Percentiles rank a stretch among this genome's conserved stretches.
phyloP scores from a whole-genome alignment of 2,888 invertebrate species.

The Blomia tropicalis region DNA sequence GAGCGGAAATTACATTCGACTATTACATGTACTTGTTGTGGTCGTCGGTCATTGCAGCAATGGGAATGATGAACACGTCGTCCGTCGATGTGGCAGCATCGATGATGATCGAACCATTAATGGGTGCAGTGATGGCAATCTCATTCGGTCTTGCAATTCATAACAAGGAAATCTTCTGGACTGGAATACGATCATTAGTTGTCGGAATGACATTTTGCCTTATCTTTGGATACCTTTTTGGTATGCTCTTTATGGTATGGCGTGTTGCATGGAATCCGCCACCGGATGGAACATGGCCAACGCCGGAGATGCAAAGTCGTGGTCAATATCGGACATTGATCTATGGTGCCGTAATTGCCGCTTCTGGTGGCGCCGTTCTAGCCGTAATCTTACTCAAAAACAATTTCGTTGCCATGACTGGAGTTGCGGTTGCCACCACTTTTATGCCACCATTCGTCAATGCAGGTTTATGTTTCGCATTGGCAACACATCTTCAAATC shows the following conservation, averaged over 20 bases:
- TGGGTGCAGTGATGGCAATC: constrained; percentile 58
- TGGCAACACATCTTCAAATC: constrained; percentile 19
- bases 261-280: constrained; percentile 22
- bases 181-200: constrained; percentile 51
- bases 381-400: constrained; percentile 25
- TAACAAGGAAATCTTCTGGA: constrained; percentile 46
- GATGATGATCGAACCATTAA: constrained; percentile 62
- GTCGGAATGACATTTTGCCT: constrained; percentile 51
- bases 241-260: constrained; percentile 22
- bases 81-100: constrained; percentile 57
- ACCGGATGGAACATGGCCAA: constrained; percentile 24
- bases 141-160: constrained; percentile 56
- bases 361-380: constrained; percentile 23
- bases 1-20: constrained; percentile 56
- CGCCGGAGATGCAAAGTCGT: constrained; percentile 22
- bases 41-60: constrained; percentile 55
- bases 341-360: constrained; percentile 21
- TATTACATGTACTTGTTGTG: constrained; percentile 52
- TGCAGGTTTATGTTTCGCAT: constrained; percentile 21
- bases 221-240: constrained; percentile 35
- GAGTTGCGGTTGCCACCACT: constrained; percentile 25
- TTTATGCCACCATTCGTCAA: constrained; percentile 25
- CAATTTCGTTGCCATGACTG: constrained; percentile 20
- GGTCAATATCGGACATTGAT: constrained; percentile 17
- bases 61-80: constrained; percentile 56